phyloP scores from a whole-genome alignment of 2,113 vertebrate species.

The Tretioscincus oriximinensis region DNA sequence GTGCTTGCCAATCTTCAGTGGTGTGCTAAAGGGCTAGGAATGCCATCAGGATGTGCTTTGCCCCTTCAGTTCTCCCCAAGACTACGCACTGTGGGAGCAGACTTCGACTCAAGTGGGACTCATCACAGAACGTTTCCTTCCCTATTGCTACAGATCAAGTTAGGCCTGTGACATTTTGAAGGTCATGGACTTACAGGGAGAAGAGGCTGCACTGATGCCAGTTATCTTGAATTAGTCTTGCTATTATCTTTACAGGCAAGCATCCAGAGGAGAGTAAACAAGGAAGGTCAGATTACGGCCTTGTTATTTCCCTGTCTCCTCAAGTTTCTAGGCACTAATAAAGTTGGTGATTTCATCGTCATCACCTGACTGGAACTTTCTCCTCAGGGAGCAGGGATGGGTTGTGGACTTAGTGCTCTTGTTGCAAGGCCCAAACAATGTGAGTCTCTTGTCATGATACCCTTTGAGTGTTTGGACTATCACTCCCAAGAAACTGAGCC shows the following conservation, averaged over 20 bases:
- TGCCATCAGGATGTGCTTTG: too few relatives aligned
- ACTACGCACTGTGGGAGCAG: background rate
- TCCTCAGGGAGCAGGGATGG: background rate
- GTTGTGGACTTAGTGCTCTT: background rate
- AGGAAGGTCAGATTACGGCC: background rate
- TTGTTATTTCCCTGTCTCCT: background rate
- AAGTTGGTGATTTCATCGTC: background rate
- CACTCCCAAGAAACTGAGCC: too few relatives aligned
- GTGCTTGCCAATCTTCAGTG: too few relatives aligned
- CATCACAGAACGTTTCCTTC: background rate
- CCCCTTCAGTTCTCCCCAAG: too few relatives aligned
- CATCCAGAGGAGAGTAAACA: background rate
- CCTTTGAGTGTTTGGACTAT: too few relatives aligned
- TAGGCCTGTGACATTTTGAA: background rate
- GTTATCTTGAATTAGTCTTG: background rate
- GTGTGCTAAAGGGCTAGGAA: too few relatives aligned
- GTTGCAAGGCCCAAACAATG: background rate
- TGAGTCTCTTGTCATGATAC: background rate
- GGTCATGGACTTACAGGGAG: background rate
- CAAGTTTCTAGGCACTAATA: background rate
- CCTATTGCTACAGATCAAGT: background rate
- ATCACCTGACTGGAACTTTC: background rate
- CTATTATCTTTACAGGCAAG: background rate
- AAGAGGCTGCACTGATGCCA: background rate
- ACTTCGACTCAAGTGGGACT: background rate